Conservation (phyloP, 23 tunicate species). For the Styela plicata region DNA sequence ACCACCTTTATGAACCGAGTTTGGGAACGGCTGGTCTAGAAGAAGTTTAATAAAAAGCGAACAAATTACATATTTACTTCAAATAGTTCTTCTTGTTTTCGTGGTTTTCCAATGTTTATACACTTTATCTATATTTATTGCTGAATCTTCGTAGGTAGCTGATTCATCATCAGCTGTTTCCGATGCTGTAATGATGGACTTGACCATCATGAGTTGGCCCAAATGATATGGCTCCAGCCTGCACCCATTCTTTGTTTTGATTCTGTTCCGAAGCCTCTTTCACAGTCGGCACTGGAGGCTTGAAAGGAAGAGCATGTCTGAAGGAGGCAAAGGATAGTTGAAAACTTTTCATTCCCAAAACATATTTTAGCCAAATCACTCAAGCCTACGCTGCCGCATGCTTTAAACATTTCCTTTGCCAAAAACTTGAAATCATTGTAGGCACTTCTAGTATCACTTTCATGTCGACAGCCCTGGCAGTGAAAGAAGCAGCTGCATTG, state of each 20-base stretch:
- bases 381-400: conserved; percentile 28
- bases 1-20: too few relatives aligned
- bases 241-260: conserved; percentile 24
- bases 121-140: too few relatives aligned
- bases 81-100: too few relatives aligned
- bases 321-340: conserved; percentile 40
- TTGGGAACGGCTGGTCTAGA: too few relatives aligned
- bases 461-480: conserved; percentile 38
- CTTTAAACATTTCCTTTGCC: conserved; percentile 23
- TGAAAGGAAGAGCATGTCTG: conserved; percentile 37
- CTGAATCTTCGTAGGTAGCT: too few relatives aligned
- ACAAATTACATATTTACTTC: too few relatives aligned
- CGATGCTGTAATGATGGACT: too few relatives aligned
- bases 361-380: conserved; percentile 36
- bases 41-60: too few relatives aligned
- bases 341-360: conserved; percentile 37
- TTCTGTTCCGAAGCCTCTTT: conserved; percentile 36
- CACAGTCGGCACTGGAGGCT: conserved; percentile 24
- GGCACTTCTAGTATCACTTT: conserved; percentile 32
- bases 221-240: conserved; percentile 44
- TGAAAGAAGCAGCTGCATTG: conserved; percentile 39
- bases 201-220: conserved; percentile 19
- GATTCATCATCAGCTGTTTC: too few relatives aligned
- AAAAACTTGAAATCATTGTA: conserved; percentile 38
- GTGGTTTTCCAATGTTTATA: too few relatives aligned